Evolutionary conservation across 2,113 vertebrate species (phyloP), one percentile per base, ranked within the genome.

Genomic region (Myotis yumanensis): DNA sequence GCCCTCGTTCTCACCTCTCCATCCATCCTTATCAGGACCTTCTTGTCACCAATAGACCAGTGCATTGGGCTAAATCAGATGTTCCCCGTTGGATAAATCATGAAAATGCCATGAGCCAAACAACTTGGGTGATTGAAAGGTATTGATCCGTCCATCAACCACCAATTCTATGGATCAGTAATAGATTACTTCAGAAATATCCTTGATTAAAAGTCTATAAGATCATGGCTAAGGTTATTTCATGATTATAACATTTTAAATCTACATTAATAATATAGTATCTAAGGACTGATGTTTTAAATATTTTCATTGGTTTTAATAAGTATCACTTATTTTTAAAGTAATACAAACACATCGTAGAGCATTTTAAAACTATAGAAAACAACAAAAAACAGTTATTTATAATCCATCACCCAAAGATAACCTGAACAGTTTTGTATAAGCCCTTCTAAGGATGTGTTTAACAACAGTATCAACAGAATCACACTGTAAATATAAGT

Each of bases 1-100:
- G 96, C 91, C 97, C 98, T 90, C 7, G 0, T 96, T 89, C 96
- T 98, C 97, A 98, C 98, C 98, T 79, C 95, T 89, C 85, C 37
- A 11, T 77, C 54, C 43, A n/a, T 51, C 32, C 86, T 97, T 97
- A 72, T 7, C 96, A 89, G 86, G 89, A 46, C 40, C 7, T 2
- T 72, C 22, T 46, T 95, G 90, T 96, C 96, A 43, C 23, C 93
- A 89, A 10, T 75, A 59, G 96, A 23, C 71, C 22, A 57, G 62
- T 25, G 3, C 76, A 72, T 25, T 83, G 76, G 48, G 66, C 16
- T 5, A 82, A 8, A 25, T 86, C 15, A 30, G 83, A 54, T 0
- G 80, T 85, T 69, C 40, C 48, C 10, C 81, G 11, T 79, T 94
- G 89, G 89, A 32, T 80, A 48, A 89, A 80, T 92, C 2, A 0